Base-by-base conservation (phyloP, 2,113 vertebrate genomes). In the Brachirus orientalis region DNA sequence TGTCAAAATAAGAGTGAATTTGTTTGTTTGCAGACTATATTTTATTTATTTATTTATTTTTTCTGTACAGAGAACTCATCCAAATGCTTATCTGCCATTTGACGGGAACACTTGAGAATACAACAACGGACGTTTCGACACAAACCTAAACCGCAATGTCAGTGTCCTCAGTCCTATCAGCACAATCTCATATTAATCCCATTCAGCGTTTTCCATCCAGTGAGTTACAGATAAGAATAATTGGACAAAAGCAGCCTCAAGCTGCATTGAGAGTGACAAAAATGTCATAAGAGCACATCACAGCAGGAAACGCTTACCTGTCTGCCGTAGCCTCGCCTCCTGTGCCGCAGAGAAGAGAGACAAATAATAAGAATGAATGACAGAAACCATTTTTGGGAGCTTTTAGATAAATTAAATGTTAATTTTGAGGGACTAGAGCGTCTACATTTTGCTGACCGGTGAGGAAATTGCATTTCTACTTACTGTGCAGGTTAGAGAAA, bases 241-340 rank as follows among this genome's bases (percentile, higher is more conserved):
- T 81, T 44, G 69, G 51, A 80, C 67, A 68, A 70, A 85, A 79
- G 65, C 57, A 50, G 54, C 79, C 46, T 73, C 55, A 52, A 75
- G 62, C 51, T 66, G 53, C 57, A 62, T 56, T 57, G 33, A 66
- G 17, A 57, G 70, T 37, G 74, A 78, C 73, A 82, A 79, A 77
- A 84, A 48, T 37, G 28, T 72, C 22, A 79, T 64, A 69, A 65
- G 77, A 60, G 72, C 18, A 63, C 19, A 66, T 74, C 38, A 79
- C 60, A 67, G 9, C 2, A 54, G 63, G 33, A 79, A 37, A 14
- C 40, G 74, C 90, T 84, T 85, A 92, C 90, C 90, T 82, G 88
- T 69, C 88, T 85, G 60, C 88, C 83, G 7, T 75, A 73, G 52
- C 87, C 90, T 76, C 82, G 77, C 50, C 83, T 82, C 28, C 90